These are phyloP conservation scores for Andrena dorsata DNA, from an alignment of 2,888 invertebrate species.

Conservation along the genomic window DNA sequence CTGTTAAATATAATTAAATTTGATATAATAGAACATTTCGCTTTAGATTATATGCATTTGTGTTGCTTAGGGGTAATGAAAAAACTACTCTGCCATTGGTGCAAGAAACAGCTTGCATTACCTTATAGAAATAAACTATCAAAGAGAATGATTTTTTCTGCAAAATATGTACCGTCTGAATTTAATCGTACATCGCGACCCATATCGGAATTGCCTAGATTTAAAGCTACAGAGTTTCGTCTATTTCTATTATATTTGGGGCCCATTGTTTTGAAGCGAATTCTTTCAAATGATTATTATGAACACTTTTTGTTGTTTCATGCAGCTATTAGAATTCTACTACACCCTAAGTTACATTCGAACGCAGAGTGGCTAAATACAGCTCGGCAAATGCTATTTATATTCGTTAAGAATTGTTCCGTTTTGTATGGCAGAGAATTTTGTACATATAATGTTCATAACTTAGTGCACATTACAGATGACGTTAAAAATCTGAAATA, in stretches of 20 bases:
- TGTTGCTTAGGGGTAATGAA: constrained; percentile 38
- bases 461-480: constrained; percentile 32
- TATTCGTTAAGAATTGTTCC: constrained; percentile 19
- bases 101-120: constrained; percentile 21
- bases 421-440: constrained; percentile 38
- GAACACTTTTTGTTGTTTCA: constrained; percentile 35
- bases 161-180: constrained; percentile 34
- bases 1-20: constrained; percentile 23
- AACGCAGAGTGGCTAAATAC: constrained; percentile 13
- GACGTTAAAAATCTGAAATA: constrained; percentile 41
- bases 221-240: too few relatives aligned
- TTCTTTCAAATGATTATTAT: too few relatives aligned
- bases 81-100: constrained; percentile 34
- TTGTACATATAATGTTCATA: constrained; percentile 43
- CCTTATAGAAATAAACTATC: constrained; percentile 28
- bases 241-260: too few relatives aligned
- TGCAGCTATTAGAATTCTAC: constrained; percentile 28
- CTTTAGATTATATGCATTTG: constrained; percentile 41
- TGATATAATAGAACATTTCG: constrained; percentile 34
- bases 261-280: too few relatives aligned
- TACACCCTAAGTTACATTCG: constrained; percentile 14
- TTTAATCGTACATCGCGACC: constrained; percentile 35
- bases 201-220: too few relatives aligned
- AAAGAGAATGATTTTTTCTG: constrained; percentile 23
- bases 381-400: constrained; percentile 13